Conservation (phyloP, 1,140 invertebrate species). For the Macrobrachium nipponense region DNA sequence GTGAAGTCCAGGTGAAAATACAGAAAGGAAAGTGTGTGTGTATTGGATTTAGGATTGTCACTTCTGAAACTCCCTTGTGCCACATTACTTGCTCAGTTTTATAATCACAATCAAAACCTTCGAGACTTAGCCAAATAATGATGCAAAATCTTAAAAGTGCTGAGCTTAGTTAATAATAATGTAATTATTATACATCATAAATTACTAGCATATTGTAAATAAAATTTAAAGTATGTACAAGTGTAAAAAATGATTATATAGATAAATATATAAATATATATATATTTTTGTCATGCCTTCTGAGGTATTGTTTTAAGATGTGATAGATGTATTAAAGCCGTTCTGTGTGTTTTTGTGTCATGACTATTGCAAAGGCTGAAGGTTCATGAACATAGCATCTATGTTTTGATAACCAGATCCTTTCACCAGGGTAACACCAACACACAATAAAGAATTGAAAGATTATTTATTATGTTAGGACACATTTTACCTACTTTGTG, state of each 20-base stretch:
- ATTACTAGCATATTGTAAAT: conserved; percentile 19
- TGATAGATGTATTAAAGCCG: conserved; percentile 18
- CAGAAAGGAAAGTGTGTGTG: background rate
- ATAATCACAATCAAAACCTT: conserved; percentile 22
- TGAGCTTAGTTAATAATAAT: conserved; percentile 18
- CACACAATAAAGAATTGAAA: too few relatives aligned
- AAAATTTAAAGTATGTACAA: conserved; percentile 12
- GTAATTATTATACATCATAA: conserved; percentile 1
- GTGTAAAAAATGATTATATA: conserved; percentile 22
- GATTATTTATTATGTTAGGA: too few relatives aligned
- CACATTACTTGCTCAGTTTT: conserved; percentile 27
- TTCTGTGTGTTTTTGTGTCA: too few relatives aligned
- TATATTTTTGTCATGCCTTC: conserved; percentile 25
- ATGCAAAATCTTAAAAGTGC: conserved; percentile 15
- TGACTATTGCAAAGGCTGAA: conserved; percentile 14
- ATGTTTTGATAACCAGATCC: conserved; percentile 1
- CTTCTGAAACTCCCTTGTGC: conserved; percentile 8
- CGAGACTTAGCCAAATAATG: conserved; percentile 13
- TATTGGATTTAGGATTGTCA: too few relatives aligned
- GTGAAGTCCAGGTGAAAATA: too few relatives aligned
- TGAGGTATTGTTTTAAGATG: conserved; percentile 23
- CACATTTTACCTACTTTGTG: too few relatives aligned
- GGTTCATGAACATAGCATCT: conserved; percentile 15
- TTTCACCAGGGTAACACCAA: too few relatives aligned
- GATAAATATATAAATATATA: background rate